phyloP scores from a whole-genome alignment of 2,113 vertebrate species.

The Lasiurus borealis region DNA sequence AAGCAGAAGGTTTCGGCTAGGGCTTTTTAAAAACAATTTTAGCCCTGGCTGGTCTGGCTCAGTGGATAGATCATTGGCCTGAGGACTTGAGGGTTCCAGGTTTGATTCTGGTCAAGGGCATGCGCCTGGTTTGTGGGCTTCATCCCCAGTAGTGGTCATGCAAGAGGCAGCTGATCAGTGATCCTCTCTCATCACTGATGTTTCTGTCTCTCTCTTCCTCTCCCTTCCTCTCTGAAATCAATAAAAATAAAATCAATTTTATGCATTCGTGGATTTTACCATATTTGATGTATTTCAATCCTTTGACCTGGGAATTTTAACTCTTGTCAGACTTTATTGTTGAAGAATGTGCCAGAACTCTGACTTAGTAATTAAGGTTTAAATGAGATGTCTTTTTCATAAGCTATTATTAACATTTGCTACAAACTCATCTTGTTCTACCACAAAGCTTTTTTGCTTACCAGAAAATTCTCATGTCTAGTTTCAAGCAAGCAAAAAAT shows the following conservation, averaged over 20 bases:
- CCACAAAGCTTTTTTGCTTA: conserved; percentile 66
- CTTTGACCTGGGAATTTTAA: not conserved
- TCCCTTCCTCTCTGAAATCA: too few species aligned
- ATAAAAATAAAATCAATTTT: not conserved
- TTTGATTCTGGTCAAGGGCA: too few species aligned
- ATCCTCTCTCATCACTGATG: too few species aligned
- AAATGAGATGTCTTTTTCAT: conserved; percentile 57
- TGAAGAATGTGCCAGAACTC: conserved; percentile 57
- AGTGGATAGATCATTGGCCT: too few species aligned
- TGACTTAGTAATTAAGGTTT: conserved; percentile 53
- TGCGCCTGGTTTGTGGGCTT: too few species aligned
- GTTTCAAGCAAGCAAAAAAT: conserved; percentile 65
- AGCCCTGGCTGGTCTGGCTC: not conserved
- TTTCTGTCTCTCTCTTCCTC: too few species aligned
- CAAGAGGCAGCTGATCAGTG: too few species aligned
- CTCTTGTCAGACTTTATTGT: conserved; percentile 28
- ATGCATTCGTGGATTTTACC: not conserved
- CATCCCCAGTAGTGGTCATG: too few species aligned
- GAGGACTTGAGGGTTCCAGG: too few species aligned
- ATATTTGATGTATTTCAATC: conserved; percentile 19
- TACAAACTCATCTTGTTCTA: conserved; percentile 56
- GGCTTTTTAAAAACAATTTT: not conserved
- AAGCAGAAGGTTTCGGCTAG: not conserved
- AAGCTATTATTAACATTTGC: conserved; percentile 56
- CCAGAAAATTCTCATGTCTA: conserved; percentile 54